Conservation (phyloP, 1,140 invertebrate genomes). For the Ooceraea biroi region DNA sequence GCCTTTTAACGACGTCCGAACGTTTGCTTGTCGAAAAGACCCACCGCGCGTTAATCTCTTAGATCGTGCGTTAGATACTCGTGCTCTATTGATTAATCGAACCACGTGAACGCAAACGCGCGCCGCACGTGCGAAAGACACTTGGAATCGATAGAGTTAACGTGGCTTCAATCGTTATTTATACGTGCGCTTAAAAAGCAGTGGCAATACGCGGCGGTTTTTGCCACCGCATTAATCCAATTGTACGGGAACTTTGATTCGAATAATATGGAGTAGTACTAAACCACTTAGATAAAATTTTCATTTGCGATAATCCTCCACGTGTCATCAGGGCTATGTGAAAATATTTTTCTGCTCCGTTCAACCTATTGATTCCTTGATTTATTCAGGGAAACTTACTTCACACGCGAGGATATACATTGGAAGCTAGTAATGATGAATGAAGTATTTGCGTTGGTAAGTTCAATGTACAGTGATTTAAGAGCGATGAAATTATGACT, state of each 20-base stretch:
- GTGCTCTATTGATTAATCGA: constrained; percentile 61
- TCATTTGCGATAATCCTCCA: constrained; percentile 19
- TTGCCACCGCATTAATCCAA: constrained; percentile 53
- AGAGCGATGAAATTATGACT: too few relatives aligned
- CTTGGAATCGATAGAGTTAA: constrained; percentile 18
- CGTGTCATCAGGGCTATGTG: not conserved
- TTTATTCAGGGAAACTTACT: not conserved
- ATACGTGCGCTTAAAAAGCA: constrained; percentile 42
- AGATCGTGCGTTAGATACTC: constrained; percentile 46
- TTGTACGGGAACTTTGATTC: constrained; percentile 34
- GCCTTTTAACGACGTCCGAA: not conserved
- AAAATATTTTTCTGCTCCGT: not conserved
- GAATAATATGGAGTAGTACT: not conserved
- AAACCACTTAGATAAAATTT: constrained; percentile 33
- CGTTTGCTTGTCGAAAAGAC: constrained; percentile 4
- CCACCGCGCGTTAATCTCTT: constrained; percentile 20
- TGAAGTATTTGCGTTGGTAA: not conserved
- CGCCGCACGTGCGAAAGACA: constrained; percentile 49
- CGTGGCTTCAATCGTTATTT: constrained; percentile 48
- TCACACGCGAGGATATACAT: not conserved
- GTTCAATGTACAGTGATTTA: not conserved
- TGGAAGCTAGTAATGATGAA: not conserved
- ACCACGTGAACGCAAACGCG: constrained; percentile 27
- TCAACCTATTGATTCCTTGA: not conserved
- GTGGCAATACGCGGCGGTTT: constrained; percentile 5